Base-by-base conservation (phyloP, 2,888 invertebrate species). In the Leptinotarsa tumamoca region DNA sequence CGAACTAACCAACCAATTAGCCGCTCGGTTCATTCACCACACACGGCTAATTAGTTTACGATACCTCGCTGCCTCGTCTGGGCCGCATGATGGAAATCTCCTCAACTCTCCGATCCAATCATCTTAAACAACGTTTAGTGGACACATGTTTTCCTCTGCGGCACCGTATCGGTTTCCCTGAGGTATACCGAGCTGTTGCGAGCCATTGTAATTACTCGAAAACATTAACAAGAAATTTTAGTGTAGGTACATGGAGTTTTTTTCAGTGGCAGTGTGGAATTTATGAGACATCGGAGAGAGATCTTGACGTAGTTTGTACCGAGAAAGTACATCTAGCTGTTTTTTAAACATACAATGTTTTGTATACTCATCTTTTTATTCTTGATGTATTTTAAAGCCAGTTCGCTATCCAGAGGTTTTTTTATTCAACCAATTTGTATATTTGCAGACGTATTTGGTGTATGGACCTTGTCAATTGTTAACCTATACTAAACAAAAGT, bases 81-180 rank as follows among this genome's bases (percentile, higher is more conserved):
- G 10, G 43, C 70, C 61, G 74, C 56, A 51, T 68, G 71, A 72
- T 67, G 58, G 68, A 71, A 71, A 71, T 67, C 79, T 69, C 77
- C 79, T 79, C 27, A 74, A 77, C 73, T 78, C 81, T 80, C 82
- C 71, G 77, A 83, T 82, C 83, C 81, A 82, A 83, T 83, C 82
- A 81, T 81, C 83, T 82, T 83, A 83, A 83, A 83, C 83, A 83
- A 83, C 81, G 78, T 83, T 83, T 83, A 81, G 83, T 83, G 81
- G 81, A 82, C 82, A 81, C 61, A 61, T 71, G 77, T 79, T 77
- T 78, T 73, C 73, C 80, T 79, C 81, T 74, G 73, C 66, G 78
- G 71, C 58, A 33, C 27, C 27, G 33, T 23, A 27, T 50, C 54
- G 68, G 52, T 18, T n/a, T 68, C 72, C 72, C 72, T 43, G 49